A percentile compares a stretch with the other conserved stretches of the same genome.
Conservation (phyloP, 2,113 vertebrate genomes). For the Onychorhynchus coronatus region DNA sequence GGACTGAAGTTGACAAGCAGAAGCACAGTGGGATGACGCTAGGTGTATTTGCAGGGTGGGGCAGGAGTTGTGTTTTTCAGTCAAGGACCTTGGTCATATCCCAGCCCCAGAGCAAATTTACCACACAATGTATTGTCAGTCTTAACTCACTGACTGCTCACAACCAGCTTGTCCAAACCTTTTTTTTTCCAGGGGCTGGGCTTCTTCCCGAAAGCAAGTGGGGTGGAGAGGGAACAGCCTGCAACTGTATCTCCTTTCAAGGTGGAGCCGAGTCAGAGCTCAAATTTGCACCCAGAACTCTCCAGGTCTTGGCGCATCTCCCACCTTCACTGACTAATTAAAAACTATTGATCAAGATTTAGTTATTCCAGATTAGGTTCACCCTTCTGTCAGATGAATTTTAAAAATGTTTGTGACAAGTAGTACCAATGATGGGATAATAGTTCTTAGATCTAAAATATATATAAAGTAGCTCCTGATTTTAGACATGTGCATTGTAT, state of each 20-base stretch:
- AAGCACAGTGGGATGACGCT: neutral
- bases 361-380: neutral
- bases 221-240: neutral
- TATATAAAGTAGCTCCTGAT: neutral
- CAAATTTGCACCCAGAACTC: neutral
- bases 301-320: neutral
- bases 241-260: neutral
- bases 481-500: neutral
- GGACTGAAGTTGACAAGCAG: neutral
- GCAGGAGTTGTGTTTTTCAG: neutral
- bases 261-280: neutral
- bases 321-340: neutral
- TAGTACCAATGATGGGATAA: neutral
- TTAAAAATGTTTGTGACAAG: neutral
- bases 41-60: neutral
- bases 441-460: neutral
- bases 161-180: accelerated
- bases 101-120: neutral
- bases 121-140: accelerated
- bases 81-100: neutral
- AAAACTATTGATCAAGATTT: neutral
- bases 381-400: neutral
- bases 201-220: neutral
- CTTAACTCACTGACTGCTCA: too few relatives aligned
- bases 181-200: neutral